phyloP scores from a whole-genome alignment of 2,113 vertebrate genomes.

The Penelope pileata region DNA sequence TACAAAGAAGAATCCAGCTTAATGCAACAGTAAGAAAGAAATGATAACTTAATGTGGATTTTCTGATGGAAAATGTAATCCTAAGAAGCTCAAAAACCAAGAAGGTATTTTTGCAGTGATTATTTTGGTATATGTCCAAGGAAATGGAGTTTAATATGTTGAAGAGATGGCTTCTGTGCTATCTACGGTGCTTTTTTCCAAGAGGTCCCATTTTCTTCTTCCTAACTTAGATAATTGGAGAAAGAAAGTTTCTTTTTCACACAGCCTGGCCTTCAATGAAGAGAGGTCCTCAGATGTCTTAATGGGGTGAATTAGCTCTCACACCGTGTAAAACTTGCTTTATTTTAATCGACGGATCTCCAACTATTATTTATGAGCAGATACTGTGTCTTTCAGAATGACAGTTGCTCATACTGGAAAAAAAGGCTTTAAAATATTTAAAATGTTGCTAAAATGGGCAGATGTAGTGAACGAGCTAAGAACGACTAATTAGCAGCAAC shows the following conservation, averaged over 20 bases:
- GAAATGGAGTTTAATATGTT: background rate
- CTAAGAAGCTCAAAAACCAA: conserved; percentile 14
- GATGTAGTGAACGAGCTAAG: background rate
- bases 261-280: background rate
- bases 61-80: conserved; percentile 33
- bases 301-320: background rate
- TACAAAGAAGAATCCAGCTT: conserved; percentile 51
- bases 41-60: conserved; percentile 26
- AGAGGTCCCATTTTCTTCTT: background rate
- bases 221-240: background rate
- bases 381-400: background rate
- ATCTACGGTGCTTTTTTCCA: background rate
- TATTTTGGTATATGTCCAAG: conserved; percentile 20
- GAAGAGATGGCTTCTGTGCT: conserved; percentile 6
- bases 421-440: background rate
- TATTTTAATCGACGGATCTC: background rate
- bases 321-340: background rate
- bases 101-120: conserved; percentile 2
- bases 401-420: background rate
- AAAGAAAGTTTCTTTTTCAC: background rate
- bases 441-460: background rate
- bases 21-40: background rate
- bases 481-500: background rate
- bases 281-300: background rate
- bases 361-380: background rate